phyloP scores from a whole-genome alignment of 2,888 invertebrate species.

The Ectemnius lituratus region DNA sequence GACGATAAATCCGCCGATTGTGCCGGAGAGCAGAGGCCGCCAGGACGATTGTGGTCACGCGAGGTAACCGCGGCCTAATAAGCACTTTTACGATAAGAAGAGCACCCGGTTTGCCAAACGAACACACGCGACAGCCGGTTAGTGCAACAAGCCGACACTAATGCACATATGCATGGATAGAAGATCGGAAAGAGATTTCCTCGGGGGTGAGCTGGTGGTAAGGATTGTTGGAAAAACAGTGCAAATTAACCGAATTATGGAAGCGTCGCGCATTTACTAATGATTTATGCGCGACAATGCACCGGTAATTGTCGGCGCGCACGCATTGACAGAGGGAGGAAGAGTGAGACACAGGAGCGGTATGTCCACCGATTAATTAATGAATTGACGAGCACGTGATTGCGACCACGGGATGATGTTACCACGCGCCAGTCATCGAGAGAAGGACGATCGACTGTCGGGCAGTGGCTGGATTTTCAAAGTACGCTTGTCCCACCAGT shows the following conservation, averaged over 20 bases:
- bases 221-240: slow-evolving; percentile 50
- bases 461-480: slow-evolving; percentile 18
- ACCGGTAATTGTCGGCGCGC: slow-evolving; percentile 59
- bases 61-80: slow-evolving; percentile 31
- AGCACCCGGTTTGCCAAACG: background rate
- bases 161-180: no score
- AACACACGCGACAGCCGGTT: no score
- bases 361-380: slow-evolving; percentile 63
- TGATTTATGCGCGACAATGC: slow-evolving; percentile 65
- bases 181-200: slow-evolving; percentile 12
- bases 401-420: slow-evolving; percentile 60
- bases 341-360: slow-evolving; percentile 36
- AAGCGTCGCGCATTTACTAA: slow-evolving; percentile 60
- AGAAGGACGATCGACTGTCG: slow-evolving; percentile 47
- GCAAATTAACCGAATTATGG: slow-evolving; percentile 65
- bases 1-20: no score
- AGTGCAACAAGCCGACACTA: no score
- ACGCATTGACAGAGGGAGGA: slow-evolving; percentile 32
- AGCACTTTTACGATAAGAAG: slow-evolving; percentile 37
- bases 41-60: slow-evolving; percentile 11
- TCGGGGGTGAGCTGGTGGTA: slow-evolving; percentile 18
- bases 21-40: background rate
- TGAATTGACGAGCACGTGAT: slow-evolving; percentile 63
- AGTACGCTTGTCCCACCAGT: background rate
- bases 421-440: slow-evolving; percentile 56